Conservation (phyloP, 2,113 vertebrate genomes). For the Ia io region DNA sequence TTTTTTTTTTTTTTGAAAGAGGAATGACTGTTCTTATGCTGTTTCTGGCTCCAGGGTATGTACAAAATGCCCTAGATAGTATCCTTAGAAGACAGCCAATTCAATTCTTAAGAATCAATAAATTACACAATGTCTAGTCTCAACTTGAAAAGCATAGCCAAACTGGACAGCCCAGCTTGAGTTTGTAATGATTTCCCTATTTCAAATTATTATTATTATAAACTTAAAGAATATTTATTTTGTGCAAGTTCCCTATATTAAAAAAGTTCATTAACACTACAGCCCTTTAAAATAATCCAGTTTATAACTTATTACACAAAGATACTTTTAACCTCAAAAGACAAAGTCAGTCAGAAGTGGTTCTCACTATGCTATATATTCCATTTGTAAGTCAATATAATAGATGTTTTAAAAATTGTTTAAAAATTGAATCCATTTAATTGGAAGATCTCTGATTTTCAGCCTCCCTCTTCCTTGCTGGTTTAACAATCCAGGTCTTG, state of each 20-base stretch:
- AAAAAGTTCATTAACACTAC: background rate
- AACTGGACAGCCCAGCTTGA: background rate
- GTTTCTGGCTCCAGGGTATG: background rate
- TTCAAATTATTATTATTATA: background rate
- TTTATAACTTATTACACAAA: background rate
- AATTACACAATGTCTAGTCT: background rate
- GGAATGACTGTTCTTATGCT: background rate
- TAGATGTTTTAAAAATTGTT: background rate
- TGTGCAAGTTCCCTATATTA: background rate
- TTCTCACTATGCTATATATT: background rate
- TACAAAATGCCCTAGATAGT: background rate
- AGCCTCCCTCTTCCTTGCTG: background rate
- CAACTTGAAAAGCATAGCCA: background rate
- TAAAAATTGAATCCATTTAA: constrained; percentile 17
- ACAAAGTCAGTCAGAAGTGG: background rate
- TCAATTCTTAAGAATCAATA: background rate
- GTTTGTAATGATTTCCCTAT: background rate
- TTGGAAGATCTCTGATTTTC: background rate
- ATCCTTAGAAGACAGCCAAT: background rate
- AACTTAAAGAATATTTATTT: background rate
- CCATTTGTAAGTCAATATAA: background rate
- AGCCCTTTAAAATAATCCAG: background rate
- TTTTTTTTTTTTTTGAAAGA: background rate
- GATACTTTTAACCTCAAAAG: background rate
- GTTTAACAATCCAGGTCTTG: background rate